A percentile compares a stretch with the other conserved stretches of the same genome.
Conservation (phyloP, 2,888 invertebrate genomes). For the Lasioglossum vierecki region DNA sequence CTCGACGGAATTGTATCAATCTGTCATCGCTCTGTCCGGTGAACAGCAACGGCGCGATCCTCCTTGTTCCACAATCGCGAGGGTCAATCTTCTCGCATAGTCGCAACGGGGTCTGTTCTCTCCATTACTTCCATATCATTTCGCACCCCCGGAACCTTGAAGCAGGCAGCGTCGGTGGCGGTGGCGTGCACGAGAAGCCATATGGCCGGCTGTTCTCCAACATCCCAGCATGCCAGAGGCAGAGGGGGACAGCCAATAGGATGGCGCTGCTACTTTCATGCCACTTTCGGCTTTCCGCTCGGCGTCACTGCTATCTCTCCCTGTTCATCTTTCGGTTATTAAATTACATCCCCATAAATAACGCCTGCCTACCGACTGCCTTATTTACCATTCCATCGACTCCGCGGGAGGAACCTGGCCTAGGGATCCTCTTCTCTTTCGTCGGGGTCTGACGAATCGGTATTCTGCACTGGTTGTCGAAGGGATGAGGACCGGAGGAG, state of each 20-base stretch:
- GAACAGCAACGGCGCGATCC: slow-evolving; percentile 48
- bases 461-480: slow-evolving; percentile 45
- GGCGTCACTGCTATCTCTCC: slow-evolving; percentile 77
- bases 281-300: slow-evolving; percentile 78
- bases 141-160: slow-evolving; percentile 80
- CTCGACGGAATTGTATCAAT: slow-evolving; percentile 83
- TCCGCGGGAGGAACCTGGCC: slow-evolving; percentile 46
- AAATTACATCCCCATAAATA: slow-evolving; percentile 83
- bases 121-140: slow-evolving; percentile 84
- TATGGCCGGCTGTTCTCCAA: slow-evolving; percentile 74
- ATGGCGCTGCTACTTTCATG: slow-evolving; percentile 79
- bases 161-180: slow-evolving; percentile 9
- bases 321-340: slow-evolving; percentile 81
- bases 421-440: slow-evolving; percentile 1
- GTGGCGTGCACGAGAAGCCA: slow-evolving; percentile 67
- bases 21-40: slow-evolving; percentile 79
- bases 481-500: neutral
- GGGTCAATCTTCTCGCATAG: slow-evolving; percentile 81
- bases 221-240: slow-evolving; percentile 30
- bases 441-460: slow-evolving; percentile 56
- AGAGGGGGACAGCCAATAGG: slow-evolving; percentile 63
- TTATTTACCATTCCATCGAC: slow-evolving; percentile 77
- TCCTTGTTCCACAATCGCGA: slow-evolving; percentile 75
- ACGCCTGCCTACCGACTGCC: slow-evolving; percentile 73
- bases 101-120: slow-evolving; percentile 74